Base-by-base conservation (phyloP, 2,113 vertebrate genomes). In the Daboia siamensis region DNA sequence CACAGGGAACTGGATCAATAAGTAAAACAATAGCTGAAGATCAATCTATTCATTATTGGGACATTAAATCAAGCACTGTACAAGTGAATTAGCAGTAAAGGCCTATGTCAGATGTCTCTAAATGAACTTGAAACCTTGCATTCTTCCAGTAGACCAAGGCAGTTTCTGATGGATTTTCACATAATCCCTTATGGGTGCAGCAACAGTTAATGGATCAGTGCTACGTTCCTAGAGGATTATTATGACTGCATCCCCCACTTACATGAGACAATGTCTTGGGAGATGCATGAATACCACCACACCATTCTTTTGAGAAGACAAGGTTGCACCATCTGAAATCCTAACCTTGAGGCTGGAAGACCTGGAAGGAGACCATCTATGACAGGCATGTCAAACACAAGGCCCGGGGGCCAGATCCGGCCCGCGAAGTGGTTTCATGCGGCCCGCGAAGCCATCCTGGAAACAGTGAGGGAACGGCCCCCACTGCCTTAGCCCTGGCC, bases 301-400 rank as follows among this genome's bases (percentile, higher is more conserved):
- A 5, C 90, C 56, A 91, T 89, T 26, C 33, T 90, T 90, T 87
- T 90, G 33, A 80, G 92, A 90, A 20, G 20, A 46, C 39, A 24
- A 46, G 5, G 48, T 89, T 29, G 11, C 46, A 5, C 69, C 87
- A 90, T 64, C n/a, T 64, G 87, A 91, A 80, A 86, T 57, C 29
- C 48, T 80, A 17, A 0, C 24, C 88, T 29, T 59, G 0, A 10
- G 86, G 80, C 80, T 90, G 89, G 91, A 48, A 88, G 88, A 55
- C 44, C 51, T 91, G 93, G 90, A 2, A 54, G 87, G 12, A 59
- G 13, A 69, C 55, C 93, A 84, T 89, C 86, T 94, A 80, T 92
- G 90, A 90, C n/a, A n/a, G n/a, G n/a, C n/a, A n/a, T n/a, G n/a
- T n/a, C n/a, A n/a, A n/a, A n/a, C n/a, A n/a, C n/a, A n/a, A n/a